These are phyloP conservation scores for Rhyacophila evoluta DNA, from an alignment of 2,888 invertebrate genomes.

Conservation along the genomic window DNA sequence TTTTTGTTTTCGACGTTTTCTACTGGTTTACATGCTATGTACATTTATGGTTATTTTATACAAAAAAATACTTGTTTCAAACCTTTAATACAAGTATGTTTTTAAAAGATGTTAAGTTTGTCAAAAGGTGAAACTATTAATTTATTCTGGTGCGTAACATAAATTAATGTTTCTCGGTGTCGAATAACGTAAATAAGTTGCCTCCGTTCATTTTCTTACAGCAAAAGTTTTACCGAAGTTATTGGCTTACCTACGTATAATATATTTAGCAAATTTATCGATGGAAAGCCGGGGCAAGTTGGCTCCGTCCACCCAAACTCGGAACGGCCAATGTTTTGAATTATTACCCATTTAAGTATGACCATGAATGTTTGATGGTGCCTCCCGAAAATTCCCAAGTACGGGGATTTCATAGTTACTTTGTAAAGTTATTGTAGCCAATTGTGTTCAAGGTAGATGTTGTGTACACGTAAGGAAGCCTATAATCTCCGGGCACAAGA, in stretches of 20 bases:
- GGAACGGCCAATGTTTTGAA: slow-evolving; percentile 51
- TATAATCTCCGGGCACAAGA: not conserved
- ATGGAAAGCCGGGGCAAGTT: slow-evolving; percentile 28
- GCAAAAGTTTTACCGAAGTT: not conserved
- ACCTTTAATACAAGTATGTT: too few species aligned
- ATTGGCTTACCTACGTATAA: not conserved
- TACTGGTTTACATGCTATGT: too few species aligned
- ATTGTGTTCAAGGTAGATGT: not conserved
- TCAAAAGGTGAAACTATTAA: too few species aligned
- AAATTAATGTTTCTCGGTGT: too few species aligned
- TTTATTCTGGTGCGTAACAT: too few species aligned
- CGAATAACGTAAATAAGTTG: not conserved
- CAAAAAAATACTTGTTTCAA: too few species aligned
- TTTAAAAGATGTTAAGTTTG: too few species aligned
- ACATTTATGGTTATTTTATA: too few species aligned
- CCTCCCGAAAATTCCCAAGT: slow-evolving; percentile 45
- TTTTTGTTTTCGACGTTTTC: too few species aligned
- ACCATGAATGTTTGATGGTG: slow-evolving; percentile 48
- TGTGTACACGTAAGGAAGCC: slow-evolving; percentile 3
- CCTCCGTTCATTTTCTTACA: not conserved
- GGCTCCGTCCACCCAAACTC: slow-evolving; percentile 37
- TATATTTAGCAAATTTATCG: slow-evolving; percentile 19
- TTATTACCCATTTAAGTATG: slow-evolving; percentile 55
- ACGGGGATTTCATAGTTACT: slow-evolving; percentile 26
- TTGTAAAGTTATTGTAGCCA: slow-evolving; percentile 10